Evolutionary conservation across 2,888 invertebrate species (phyloP).

Genomic region (Drosophila kambysellisi): DNA sequence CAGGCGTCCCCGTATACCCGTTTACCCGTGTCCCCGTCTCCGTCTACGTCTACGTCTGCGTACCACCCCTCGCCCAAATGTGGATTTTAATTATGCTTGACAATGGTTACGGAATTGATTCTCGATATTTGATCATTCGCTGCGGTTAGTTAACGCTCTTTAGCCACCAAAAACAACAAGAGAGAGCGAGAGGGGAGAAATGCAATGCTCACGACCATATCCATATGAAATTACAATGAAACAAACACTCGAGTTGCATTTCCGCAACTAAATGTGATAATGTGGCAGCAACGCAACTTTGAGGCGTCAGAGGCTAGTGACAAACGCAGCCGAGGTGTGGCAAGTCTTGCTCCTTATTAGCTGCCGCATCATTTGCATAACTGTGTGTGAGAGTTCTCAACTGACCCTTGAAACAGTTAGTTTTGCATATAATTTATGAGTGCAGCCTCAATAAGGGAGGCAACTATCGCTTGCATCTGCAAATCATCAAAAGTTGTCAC

Average conservation of each 20-base stretch:
- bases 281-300: conserved; percentile 32
- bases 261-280: conserved; percentile 62
- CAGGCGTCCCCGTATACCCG: conserved; percentile 57
- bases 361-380: conserved; percentile 54
- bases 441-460: conserved; percentile 2
- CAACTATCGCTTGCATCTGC: background rate
- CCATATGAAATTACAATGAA: conserved; percentile 71
- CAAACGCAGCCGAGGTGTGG: conserved; percentile 32
- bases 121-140: conserved; percentile 81
- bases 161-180: conserved; percentile 49
- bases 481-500: conserved; percentile 20
- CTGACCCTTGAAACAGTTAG: conserved; percentile 31
- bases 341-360: conserved; percentile 41
- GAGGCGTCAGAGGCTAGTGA: conserved; percentile 48
- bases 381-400: conserved; percentile 20
- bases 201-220: conserved; percentile 41
- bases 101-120: conserved; percentile 80
- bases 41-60: background rate
- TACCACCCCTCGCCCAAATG: conserved; percentile 53
- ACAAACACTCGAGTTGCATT: conserved; percentile 70
- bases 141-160: conserved; percentile 81
- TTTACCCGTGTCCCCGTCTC: background rate
- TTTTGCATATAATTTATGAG: conserved; percentile 30
- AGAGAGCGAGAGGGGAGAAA: conserved; percentile 30
- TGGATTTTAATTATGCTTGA: conserved; percentile 79